phyloP scores from a whole-genome alignment of 2,888 invertebrate genomes.

The Archips crataeganus region DNA sequence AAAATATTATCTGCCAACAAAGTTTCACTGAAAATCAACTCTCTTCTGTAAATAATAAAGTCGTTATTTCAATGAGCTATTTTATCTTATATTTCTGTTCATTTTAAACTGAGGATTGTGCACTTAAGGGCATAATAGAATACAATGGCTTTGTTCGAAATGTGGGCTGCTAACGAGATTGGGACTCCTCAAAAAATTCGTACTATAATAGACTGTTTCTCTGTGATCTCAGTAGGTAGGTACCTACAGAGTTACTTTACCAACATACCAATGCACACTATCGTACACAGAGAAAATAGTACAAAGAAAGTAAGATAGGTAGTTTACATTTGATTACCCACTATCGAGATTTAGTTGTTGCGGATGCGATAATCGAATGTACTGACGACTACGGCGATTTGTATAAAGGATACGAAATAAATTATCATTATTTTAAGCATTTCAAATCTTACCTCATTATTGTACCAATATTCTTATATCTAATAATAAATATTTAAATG shows the following conservation, averaged over 20 bases:
- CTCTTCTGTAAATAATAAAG: too few relatives aligned
- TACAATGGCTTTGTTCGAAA: too few relatives aligned
- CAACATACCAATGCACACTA: background rate
- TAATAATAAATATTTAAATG: conserved; percentile 5
- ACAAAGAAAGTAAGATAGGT: background rate
- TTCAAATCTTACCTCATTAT: conserved; percentile 12
- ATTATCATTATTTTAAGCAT: background rate
- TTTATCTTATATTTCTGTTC: too few relatives aligned
- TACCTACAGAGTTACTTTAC: background rate
- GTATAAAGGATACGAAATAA: conserved; percentile 12
- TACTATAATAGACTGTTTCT: background rate
- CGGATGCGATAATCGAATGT: background rate
- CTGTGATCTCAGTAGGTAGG: background rate
- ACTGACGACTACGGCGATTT: conserved; percentile 21
- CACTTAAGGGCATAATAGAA: too few relatives aligned
- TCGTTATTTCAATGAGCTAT: too few relatives aligned
- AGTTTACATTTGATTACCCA: background rate
- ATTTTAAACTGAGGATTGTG: too few relatives aligned
- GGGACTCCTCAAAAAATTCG: too few relatives aligned
- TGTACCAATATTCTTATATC: conserved; percentile 6
- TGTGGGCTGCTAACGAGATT: too few relatives aligned
- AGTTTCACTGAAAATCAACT: too few relatives aligned
- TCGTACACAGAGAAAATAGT: background rate
- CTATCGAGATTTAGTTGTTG: background rate
- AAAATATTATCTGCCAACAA: too few relatives aligned